Conservation (phyloP, 2,113 vertebrate genomes). For the Psammodynastes pulverulentus region DNA sequence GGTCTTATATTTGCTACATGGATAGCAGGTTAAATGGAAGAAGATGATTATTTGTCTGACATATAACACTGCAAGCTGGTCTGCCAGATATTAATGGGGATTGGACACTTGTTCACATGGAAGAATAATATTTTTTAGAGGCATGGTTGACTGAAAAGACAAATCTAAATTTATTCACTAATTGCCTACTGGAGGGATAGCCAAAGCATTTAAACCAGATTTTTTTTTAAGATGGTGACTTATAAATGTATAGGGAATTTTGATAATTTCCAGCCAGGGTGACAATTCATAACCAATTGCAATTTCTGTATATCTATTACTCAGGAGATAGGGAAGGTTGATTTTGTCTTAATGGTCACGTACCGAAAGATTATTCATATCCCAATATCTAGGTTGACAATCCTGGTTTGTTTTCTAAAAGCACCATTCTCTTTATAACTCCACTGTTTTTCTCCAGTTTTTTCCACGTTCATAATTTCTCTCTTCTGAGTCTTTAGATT, state of each 20-base stretch:
- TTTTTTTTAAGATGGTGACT: neutral
- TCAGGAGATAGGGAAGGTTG: neutral
- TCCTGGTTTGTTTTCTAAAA: neutral
- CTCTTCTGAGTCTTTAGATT: neutral
- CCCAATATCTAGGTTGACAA: neutral
- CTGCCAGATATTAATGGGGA: constrained; percentile 48
- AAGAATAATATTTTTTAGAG: constrained; percentile 48
- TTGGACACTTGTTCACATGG: constrained; percentile 50
- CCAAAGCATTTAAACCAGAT: neutral
- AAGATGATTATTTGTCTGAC: constrained; percentile 42
- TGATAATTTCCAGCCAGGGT: neutral
- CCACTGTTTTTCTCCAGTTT: neutral
- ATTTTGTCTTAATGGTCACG: neutral
- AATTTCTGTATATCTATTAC: neutral
- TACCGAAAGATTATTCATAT: neutral
- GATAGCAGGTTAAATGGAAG: constrained; percentile 53
- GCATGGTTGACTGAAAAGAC: neutral
- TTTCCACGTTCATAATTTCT: neutral
- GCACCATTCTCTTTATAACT: neutral
- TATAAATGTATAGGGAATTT: neutral
- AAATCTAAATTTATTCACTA: neutral
- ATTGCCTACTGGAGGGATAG: neutral
- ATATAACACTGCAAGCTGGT: constrained; percentile 46
- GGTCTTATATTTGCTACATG: constrained; percentile 32
- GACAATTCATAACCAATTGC: neutral